A percentile compares a stretch with the other conserved stretches of the same genome.
Conservation (phyloP, 2,888 invertebrate genomes). For the Cabera pusaria region DNA sequence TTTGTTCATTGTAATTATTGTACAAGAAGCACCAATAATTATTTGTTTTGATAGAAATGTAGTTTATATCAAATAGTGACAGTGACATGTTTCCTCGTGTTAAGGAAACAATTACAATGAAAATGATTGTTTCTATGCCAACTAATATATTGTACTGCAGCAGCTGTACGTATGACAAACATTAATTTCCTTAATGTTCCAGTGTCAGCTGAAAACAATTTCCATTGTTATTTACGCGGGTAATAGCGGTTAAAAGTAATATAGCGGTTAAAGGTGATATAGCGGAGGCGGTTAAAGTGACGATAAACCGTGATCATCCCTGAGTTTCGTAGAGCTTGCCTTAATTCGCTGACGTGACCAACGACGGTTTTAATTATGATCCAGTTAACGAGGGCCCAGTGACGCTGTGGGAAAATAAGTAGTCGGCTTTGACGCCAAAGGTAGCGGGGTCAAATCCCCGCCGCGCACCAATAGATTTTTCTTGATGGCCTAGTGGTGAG, state of each 20-base stretch:
- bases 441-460: no score
- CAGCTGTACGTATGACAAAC: constrained; percentile 4
- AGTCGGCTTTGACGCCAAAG: no score
- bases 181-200: constrained; percentile 27
- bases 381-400: no score
- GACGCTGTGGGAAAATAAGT: no score
- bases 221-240: constrained; percentile 22
- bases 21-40: no score
- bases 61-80: no score
- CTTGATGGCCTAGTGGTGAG: no score
- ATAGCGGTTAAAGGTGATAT: constrained; percentile 14
- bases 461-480: constrained; percentile 5
- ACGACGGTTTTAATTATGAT: constrained; percentile 21
- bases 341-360: constrained; percentile 13
- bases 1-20: no score
- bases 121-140: no score
- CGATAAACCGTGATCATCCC: constrained; percentile 23
- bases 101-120: no score
- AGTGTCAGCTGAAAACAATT: constrained; percentile 22
- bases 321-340: constrained; percentile 18
- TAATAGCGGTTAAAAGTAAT: constrained; percentile 20
- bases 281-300: constrained; percentile 17
- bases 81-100: no score
- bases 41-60: no score
- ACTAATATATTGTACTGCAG: background rate